Base-by-base conservation (phyloP, 2,113 vertebrate genomes). In the Theristicus caerulescens region DNA sequence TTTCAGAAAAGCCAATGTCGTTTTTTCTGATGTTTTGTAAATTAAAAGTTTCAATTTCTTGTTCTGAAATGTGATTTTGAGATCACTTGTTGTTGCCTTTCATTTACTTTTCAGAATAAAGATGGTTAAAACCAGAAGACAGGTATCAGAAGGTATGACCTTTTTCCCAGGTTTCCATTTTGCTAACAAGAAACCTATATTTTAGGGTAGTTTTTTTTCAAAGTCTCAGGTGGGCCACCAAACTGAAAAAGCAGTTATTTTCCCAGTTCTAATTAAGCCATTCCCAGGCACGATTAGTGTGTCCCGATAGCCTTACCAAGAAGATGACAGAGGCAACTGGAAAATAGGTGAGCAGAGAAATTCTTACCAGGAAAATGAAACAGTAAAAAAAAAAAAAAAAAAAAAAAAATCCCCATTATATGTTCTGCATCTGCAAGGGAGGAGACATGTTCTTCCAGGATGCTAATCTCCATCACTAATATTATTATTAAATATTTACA, bases 401-500 rank as follows among this genome's bases (percentile, higher is more conserved):
- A 42, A 42, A 54, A 59, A 73, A 61, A 34, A 34, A 57, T 58
- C 47, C 29, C n/a, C 26, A 12, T 29, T 7, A 3, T 16, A 32
- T 29, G 20, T 65, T 89, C 86, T 51, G 9, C 24, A 15, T 65
- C 42, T 94, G 61, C 72, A 88, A 44, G 26, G 40, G 40, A 93
- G 34, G n/a, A 90, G 61, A n/a, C 36, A 8, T 0, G 0, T 55
- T 91, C 73, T 80, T 91, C 72, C 57, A 94, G 88, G 86, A 94
- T 80, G 86, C 72, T 58, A 29, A 88, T 54, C 82, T 86, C 82
- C 73, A 85, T 79, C 73, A 34, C 62, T 93, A 92, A 84, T 94
- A 94, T 82, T 94, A 96, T 88, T 90, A 96, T 95, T 92, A 97
- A 96, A 95, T 95, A 94, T 97, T 97, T 87, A 97, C 25, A 0